These are phyloP conservation scores for Pantherophis alleghaniensis DNA, from an alignment of 2,797 vertebrate species.

Conservation along the genomic window DNA sequence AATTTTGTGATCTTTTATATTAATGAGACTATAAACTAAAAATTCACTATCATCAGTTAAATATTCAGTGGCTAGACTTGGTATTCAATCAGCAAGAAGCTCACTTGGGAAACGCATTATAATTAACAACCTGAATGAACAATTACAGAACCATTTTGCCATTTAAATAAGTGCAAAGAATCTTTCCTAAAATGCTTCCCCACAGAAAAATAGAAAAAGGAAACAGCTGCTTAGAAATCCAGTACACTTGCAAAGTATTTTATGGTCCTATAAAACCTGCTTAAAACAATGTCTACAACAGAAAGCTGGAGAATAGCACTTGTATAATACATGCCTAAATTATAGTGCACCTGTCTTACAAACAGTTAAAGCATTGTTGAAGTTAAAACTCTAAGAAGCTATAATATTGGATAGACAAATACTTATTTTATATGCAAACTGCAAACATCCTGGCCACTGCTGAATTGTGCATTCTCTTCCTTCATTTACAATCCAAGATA, in stretches of 20 bases:
- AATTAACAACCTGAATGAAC: conserved; percentile 10
- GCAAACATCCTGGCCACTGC: neutral
- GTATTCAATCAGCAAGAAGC: rapidly evolving
- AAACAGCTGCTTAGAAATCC: conserved; percentile 11
- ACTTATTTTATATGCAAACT: neutral
- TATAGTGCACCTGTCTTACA: conserved; percentile 25
- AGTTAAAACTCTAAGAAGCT: neutral
- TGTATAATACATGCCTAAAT: conserved; percentile 24
- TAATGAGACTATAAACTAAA: neutral
- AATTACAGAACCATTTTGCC: conserved; percentile 1
- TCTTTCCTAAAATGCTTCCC: conserved; percentile 5
- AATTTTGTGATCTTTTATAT: neutral
- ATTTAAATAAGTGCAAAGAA: conserved; percentile 2
- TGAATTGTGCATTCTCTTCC: neutral
- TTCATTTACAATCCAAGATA: neutral
- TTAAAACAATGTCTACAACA: conserved; percentile 7
- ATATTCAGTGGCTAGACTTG: conserved; percentile 10
- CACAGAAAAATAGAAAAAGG: neutral
- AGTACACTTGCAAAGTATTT: conserved; percentile 4
- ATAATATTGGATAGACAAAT: neutral
- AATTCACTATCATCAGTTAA: neutral
- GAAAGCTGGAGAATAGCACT: conserved; percentile 18
- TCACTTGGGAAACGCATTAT: conserved; percentile 15
- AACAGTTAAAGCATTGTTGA: conserved; percentile 12
- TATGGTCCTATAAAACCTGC: conserved; percentile 18